Evolutionary conservation across 2,113 vertebrate species (phyloP), one percentile per base, ranked within the genome.

Genomic region (Craseonycteris thonglongyai): DNA sequence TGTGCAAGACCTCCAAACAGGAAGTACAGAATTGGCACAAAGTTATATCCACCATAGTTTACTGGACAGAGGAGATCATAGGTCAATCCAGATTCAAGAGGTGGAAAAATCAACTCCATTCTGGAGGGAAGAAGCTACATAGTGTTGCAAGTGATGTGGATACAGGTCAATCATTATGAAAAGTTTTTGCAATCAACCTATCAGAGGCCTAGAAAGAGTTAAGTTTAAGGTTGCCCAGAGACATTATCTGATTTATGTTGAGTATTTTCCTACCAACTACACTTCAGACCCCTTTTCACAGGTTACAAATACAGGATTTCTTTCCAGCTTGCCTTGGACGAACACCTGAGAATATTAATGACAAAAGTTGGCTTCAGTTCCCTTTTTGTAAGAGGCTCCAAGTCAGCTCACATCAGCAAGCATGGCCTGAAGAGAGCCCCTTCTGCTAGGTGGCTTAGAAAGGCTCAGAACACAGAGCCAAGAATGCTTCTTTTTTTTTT

Each of bases 401-500:
- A 66, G 45, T 88, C 76, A 86, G 40, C 26, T 45, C 21, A 9
- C n/a, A 85, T 90, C 49, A 74, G 45, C 72, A 45, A 79, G 28
- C 16, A 66, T 28, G 56, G 28, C 82, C 82, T 93, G 76, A 82
- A 92, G 24, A 79, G 28, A 92, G 56, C 75, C 82, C 59, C 61
- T 18, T 61, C 42, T 82, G 72, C 81, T 88, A 93, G 26, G 51
- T 28, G 24, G 51, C 63, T 81, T 56, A 35, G 42, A 72, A 90
- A 51, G 38, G 84, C 61, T 91, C 51, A 81, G 80, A 78, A 72
- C 28, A 58, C 61, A 84, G 91, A 88, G 81, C 61, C 66, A 84
- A 95, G 54, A 94, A 58, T 69, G 61, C 51, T 95, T 88, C 89
- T 92, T n/a, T n/a, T n/a, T n/a, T n/a, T n/a, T n/a, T n/a, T n/a